Base-by-base conservation (phyloP, 64 coral and sea anemone genomes). In the Orbicella faveolata region DNA sequence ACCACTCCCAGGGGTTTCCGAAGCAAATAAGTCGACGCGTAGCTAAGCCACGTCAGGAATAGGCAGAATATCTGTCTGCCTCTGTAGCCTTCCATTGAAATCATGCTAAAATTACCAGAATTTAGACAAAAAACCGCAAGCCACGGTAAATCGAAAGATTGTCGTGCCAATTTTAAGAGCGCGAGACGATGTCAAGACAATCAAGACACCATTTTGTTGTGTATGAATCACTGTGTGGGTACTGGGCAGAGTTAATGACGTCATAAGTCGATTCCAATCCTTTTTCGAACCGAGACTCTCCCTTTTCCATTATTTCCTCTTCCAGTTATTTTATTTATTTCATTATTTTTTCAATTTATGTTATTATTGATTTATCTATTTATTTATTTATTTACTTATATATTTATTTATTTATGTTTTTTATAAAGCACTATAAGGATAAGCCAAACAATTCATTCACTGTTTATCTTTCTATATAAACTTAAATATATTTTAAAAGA, bases 1-100 rank as follows among this genome's bases (percentile, higher is more conserved):
- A 96, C 95, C 80, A 98, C 96, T 63, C 96, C 96, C 15, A 98
- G 85, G 1, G 96, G 96, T 35, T 98, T 98, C 33, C 96, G 88
- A 23, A 98, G 90, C 35, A 98, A 61, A 81, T 98, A 98, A 16
- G 96, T 98, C 19, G 94, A 98, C 36, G 96, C 93, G 44, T 98
- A 98, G 34, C 94, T 89, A 9, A 91, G 76, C 96, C 96, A 98
- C 6, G 89, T 93, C 23, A 95, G 34, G 26, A 83, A 80, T 70
- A 98, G 95, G 57, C 90, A 90, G 52, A 93, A 77, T 33, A 86
- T 80, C 73, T 98, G 96, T 75, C 96, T 61, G 37, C 88, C 77
- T 79, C 90, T 77, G 9, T 52, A 52, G 12, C 82, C 82, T n/a
- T 52, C 61, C 82, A 85, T 85, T 70, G 23, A 54, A 1, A 72